Evolutionary conservation across 1,140 invertebrate species (phyloP).

Genomic region (Anadara kagoshimensis): DNA sequence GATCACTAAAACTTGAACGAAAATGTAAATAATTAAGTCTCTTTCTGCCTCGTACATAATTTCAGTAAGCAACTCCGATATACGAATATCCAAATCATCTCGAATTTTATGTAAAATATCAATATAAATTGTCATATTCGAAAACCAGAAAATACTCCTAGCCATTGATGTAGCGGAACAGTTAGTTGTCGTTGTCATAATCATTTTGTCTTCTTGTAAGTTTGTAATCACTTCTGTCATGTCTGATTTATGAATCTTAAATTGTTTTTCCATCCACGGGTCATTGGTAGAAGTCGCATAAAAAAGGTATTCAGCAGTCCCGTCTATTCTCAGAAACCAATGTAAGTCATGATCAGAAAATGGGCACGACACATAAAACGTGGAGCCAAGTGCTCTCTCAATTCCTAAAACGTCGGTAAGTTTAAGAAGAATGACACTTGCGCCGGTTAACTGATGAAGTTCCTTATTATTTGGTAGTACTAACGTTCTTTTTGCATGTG

Average conservation of each 20-base stretch:
- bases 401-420: slow-evolving; percentile 15
- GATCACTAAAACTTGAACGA: not conserved
- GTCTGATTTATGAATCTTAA: not conserved
- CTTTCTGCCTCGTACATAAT: not conserved
- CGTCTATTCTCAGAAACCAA: not conserved
- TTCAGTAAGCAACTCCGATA: not conserved
- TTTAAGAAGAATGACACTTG: not conserved
- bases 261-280: not conserved
- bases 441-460: not conserved
- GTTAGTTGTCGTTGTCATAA: not conserved
- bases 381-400: slow-evolving; percentile 14
- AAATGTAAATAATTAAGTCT: slow-evolving; percentile 5
- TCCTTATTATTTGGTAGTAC: not conserved
- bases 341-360: not conserved
- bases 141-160: slow-evolving; percentile 10
- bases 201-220: not conserved
- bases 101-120: slow-evolving; percentile 7
- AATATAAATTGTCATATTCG: slow-evolving; percentile 24
- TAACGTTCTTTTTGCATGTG: not conserved
- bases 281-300: not conserved
- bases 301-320: not conserved
- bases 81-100: not conserved
- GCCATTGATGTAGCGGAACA: not conserved
- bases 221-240: not conserved
- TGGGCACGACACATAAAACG: slow-evolving; percentile 1